Evolutionary conservation across 2,888 invertebrate genomes (phyloP), one percentile per base, ranked within the genome.

Genomic region (Selenia dentaria): DNA sequence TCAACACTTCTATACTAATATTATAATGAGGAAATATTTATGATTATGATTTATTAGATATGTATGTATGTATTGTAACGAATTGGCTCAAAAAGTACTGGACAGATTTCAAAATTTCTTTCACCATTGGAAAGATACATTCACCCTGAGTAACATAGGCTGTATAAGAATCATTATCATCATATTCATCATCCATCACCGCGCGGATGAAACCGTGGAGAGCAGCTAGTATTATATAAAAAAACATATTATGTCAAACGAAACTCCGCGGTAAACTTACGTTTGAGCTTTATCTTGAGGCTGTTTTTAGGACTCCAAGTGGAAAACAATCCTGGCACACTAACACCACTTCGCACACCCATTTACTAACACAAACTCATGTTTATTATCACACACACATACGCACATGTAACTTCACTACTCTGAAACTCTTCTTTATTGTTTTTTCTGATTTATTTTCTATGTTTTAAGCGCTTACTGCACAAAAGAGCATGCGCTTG

Each of bases 241-340:
- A 16, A 16, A 3, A 16, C 16, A 16, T 18, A 6, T 22, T 20
- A 6, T 32, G 9, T 3, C 4, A 18, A 33, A 12, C 26, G 33
- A 39, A 28, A 39, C 39, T 47, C 31, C 35, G 35, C n/a, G n/a
- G n/a, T 36, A 12, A 58, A 87, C 89, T 57, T 83, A 90, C 89
- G 89, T 83, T 90, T 90, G 39, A 90, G 83, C 74, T 89, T 90
- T 83, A 90, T 88, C 77, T 89, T 90, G 83, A 90, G 79, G 70
- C 74, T 87, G 73, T 82, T 85, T 74, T 87, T 89, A 33, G 89
- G 88, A 70, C 83, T 88, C 89, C 89, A 90, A 71, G 82, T 82
- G 57, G 82, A 81, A 75, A 88, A 87, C 69, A 89, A 79, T 77
- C 88, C 87, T 43, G 76, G 79, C 72, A 82, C 83, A 64, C 83